phyloP scores from a whole-genome alignment of 1,140 invertebrate species.

The Plectrocnemia conspersa region DNA sequence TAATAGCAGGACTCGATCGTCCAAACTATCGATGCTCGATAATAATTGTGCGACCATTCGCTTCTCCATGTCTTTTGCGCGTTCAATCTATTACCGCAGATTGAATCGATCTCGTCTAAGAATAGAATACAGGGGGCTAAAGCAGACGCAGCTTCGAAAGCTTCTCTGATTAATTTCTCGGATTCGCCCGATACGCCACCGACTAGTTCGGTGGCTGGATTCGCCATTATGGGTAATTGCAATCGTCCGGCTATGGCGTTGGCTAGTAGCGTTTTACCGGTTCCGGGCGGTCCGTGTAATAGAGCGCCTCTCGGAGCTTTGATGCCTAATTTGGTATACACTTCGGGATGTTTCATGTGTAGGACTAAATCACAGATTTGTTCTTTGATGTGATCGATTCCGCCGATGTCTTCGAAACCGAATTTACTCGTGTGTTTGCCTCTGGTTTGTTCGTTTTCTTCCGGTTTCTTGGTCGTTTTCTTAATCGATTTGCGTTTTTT shows the following conservation, averaged over 20 bases:
- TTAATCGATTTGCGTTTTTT: conserved; percentile 33
- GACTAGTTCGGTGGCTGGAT: conserved; percentile 86
- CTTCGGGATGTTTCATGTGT: conserved; percentile 79
- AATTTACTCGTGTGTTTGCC: conserved; percentile 40
- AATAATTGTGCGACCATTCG: conserved; percentile 91
- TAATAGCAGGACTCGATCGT: conserved; percentile 77
- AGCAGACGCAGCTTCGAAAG: conserved; percentile 79
- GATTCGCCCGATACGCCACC: conserved; percentile 95
- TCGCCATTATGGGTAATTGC: conserved; percentile 71
- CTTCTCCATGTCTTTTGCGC: conserved; percentile 91
- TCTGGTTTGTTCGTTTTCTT: conserved; percentile 3
- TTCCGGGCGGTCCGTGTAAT: conserved; percentile 88
- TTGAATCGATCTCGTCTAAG: conserved; percentile 90
- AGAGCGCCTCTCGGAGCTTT: conserved; percentile 79
- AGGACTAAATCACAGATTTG: conserved; percentile 75
- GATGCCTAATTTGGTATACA: conserved; percentile 74
- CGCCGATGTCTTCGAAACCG: conserved; percentile 72
- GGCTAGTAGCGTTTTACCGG: conserved; percentile 88
- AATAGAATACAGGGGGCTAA: conserved; percentile 82
- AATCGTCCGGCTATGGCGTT: conserved; percentile 81
- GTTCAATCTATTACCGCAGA: conserved; percentile 79
- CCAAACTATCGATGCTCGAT: conserved; percentile 79
- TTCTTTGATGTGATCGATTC: conserved; percentile 65
- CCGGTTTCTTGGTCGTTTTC: conserved; percentile 9
- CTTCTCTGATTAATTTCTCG: conserved; percentile 83